Conservation (phyloP, 2,113 vertebrate species). For the Grus americana region DNA sequence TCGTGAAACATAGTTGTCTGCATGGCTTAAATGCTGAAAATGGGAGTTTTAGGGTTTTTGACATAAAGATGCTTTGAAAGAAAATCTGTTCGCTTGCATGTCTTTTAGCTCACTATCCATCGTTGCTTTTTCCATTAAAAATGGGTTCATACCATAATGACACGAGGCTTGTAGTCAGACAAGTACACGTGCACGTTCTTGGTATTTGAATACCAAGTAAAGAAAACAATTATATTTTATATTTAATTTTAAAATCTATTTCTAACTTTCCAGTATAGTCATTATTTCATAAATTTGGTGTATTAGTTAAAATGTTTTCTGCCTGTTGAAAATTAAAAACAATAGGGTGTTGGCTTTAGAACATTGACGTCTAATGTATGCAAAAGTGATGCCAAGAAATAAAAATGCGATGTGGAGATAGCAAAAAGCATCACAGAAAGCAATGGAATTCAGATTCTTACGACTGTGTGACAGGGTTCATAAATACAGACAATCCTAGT, state of each 20-base stretch:
- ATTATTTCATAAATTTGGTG: background rate
- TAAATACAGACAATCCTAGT: background rate
- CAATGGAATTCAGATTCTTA: rapidly evolving
- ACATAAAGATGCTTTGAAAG: background rate
- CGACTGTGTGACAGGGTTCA: background rate
- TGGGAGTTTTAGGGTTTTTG: rapidly evolving
- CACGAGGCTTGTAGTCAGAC: background rate
- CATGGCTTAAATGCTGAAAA: background rate
- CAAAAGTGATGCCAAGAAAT: background rate
- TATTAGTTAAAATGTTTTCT: background rate
- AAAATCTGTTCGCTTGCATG: too few species aligned
- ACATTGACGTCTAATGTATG: background rate
- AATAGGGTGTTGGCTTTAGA: background rate
- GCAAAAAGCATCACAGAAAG: background rate
- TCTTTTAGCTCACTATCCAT: background rate
- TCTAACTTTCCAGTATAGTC: background rate
- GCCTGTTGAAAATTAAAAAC: background rate
- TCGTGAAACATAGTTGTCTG: background rate
- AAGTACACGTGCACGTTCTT: background rate
- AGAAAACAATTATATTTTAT: background rate
- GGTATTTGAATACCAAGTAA: background rate
- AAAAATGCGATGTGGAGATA: rapidly evolving
- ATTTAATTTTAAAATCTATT: background rate
- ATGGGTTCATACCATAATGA: background rate
- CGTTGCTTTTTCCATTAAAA: background rate